Evolutionary conservation across 2,797 vertebrate genomes (phyloP), one percentile per base, ranked within the genome.

Genomic region (Arnoldichthys spilopterus): DNA sequence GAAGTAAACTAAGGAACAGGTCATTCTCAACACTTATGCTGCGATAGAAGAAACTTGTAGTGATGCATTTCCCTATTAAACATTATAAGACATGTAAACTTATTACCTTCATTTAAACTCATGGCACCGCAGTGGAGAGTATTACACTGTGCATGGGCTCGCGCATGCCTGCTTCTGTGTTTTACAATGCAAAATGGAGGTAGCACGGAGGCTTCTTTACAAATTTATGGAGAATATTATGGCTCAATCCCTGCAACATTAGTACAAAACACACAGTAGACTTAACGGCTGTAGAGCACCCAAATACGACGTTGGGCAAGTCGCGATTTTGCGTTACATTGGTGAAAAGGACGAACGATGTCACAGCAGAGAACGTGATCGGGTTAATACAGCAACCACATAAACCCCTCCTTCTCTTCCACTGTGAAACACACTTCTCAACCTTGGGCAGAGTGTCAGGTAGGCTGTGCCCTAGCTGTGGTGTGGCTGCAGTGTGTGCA

Each of bases 351-450:
- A 26, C 22, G 22, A 59, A 49, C n/a, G 56, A 61, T 47, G 16
- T 72, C 49, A 63, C 26, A 34, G 26, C 28, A 16, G 12, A 16
- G 26, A 22, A 32, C 2, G 6, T 54, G 73, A 72, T 71, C 63
- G 62, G 34, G 34, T 76, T 72, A 66, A 76, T 58, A 72, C 64
- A 45, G 28, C 72, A 59, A 37, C 63, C 53, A 24, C 73, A 64
- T 34, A 63, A 80, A 64, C 45, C 51, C 59, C 61, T 66, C 28
- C 73, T 15, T 71, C 34, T 58, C n/a, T 80, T 84, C 86, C 87
- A 79, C 89, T 86, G 86, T 90, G 81, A 61, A 81, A 76, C 88
- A 18, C 82, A 61, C 74, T 81, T 76, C 28, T 66, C 59, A 75
- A 72, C 51, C 30, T 66, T 71, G 56, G 47, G 45, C 58, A 75